These are phyloP conservation scores for Sphaerophoria taeniata DNA, from an alignment of 2,888 invertebrate genomes.

Conservation along the genomic window DNA sequence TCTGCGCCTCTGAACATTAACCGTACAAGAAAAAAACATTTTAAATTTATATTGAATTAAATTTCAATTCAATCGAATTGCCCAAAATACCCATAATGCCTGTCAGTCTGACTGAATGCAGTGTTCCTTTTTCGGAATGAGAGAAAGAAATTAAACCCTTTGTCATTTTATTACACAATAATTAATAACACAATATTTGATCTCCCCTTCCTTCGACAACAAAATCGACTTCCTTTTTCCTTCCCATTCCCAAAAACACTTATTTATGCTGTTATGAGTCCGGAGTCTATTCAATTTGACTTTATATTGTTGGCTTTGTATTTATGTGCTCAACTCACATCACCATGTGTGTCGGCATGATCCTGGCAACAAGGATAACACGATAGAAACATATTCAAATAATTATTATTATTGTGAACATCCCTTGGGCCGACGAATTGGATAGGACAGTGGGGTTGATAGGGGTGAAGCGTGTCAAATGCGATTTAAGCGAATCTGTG, in stretches of 20 bases:
- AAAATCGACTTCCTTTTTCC: conserved; percentile 31
- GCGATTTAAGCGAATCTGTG: conserved; percentile 73
- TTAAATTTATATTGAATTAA: conserved; percentile 72
- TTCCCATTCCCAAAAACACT: conserved; percentile 24
- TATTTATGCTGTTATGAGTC: not conserved
- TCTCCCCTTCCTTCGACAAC: conserved; percentile 26
- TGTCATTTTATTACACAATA: conserved; percentile 60
- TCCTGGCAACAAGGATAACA: conserved; percentile 73
- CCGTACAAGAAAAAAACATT: conserved; percentile 19
- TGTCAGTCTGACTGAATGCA: conserved; percentile 17
- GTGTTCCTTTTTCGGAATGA: not conserved
- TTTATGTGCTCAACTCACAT: conserved; percentile 45
- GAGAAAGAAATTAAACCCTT: conserved; percentile 17
- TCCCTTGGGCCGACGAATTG: conserved; percentile 21
- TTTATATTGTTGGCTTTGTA: conserved; percentile 42
- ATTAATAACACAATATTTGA: conserved; percentile 74
- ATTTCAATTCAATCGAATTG: conserved; percentile 48
- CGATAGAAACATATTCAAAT: conserved; percentile 73
- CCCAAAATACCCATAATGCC: not conserved
- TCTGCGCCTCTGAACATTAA: conserved; percentile 65
- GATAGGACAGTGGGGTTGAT: conserved; percentile 30
- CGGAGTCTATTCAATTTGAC: conserved; percentile 52
- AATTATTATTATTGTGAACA: conserved; percentile 68
- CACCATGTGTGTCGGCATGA: conserved; percentile 10
- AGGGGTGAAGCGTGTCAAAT: conserved; percentile 73